phyloP scores from a whole-genome alignment of 2,797 vertebrate genomes.

The Crypturellus tataupa region DNA sequence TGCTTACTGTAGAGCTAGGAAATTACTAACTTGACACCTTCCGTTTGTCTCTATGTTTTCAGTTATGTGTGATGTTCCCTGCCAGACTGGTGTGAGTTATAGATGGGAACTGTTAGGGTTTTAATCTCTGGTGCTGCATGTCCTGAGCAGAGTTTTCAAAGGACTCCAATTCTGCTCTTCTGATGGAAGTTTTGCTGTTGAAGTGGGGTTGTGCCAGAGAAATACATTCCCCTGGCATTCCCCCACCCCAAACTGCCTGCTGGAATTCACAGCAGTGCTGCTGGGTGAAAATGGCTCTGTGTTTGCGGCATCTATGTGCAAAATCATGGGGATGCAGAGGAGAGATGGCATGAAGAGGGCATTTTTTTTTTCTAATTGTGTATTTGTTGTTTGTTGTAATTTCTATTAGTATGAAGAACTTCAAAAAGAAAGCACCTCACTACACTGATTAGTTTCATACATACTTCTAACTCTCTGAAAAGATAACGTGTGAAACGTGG shows the following conservation, averaged over 20 bases:
- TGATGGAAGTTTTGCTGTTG: background rate
- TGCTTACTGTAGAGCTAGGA: constrained; percentile 41
- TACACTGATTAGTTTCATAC: background rate
- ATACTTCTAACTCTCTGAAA: background rate
- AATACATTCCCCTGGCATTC: background rate
- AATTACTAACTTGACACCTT: constrained; percentile 67
- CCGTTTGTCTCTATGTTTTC: constrained; percentile 41
- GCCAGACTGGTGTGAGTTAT: constrained; percentile 47
- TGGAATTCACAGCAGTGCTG: background rate
- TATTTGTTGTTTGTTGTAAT: constrained; percentile 6
- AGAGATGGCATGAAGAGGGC: background rate
- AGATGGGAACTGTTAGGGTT: constrained; percentile 7
- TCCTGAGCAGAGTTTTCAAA: constrained; percentile 26
- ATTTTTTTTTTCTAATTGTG: background rate
- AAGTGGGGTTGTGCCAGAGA: background rate
- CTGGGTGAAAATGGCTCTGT: background rate
- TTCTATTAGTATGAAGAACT: background rate
- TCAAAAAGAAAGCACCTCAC: background rate
- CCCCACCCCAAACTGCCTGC: background rate
- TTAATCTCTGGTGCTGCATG: constrained; percentile 32
- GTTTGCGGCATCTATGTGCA: background rate
- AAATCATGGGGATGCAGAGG: background rate
- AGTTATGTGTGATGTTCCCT: constrained; percentile 15
- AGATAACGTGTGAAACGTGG: background rate
- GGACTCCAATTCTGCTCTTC: background rate